A percentile compares a stretch with the other conserved stretches of the same genome.
Evolutionary conservation across 2,797 vertebrate genomes (phyloP).

Genomic region (Lophotriccus pileatus): DNA sequence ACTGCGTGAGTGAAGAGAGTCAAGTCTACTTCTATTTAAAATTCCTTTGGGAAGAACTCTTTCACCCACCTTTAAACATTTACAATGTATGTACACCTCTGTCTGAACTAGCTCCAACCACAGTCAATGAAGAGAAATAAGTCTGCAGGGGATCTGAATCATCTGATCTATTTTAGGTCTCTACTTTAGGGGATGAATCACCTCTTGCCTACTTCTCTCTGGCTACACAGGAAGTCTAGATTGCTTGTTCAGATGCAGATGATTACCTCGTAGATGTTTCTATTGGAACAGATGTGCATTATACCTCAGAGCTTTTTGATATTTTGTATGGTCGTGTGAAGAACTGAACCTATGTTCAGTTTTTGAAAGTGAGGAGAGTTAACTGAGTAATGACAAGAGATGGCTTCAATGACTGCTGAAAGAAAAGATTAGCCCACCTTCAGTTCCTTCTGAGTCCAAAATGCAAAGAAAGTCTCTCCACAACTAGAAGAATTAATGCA

Average conservation of each 20-base stretch:
- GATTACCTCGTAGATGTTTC: background rate
- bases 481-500: background rate
- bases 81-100: background rate
- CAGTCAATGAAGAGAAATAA: background rate
- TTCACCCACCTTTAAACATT: background rate
- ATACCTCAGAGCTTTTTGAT: background rate
- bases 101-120: background rate
- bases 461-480: background rate
- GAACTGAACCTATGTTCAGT: background rate
- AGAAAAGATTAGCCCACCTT: background rate
- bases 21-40: background rate
- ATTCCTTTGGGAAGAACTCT: background rate
- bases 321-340: background rate
- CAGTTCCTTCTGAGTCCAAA: background rate
- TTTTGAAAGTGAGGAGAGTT: background rate
- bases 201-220: background rate
- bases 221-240: background rate
- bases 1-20: background rate
- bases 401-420: background rate
- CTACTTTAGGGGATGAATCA: background rate
- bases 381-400: background rate
- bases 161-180: slow-evolving; percentile 9
- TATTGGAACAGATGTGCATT: background rate
- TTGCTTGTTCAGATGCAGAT: background rate
- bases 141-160: background rate